These are phyloP conservation scores for Bemisia tabaci DNA, from an alignment of 1,140 invertebrate genomes.

Conservation along the genomic window DNA sequence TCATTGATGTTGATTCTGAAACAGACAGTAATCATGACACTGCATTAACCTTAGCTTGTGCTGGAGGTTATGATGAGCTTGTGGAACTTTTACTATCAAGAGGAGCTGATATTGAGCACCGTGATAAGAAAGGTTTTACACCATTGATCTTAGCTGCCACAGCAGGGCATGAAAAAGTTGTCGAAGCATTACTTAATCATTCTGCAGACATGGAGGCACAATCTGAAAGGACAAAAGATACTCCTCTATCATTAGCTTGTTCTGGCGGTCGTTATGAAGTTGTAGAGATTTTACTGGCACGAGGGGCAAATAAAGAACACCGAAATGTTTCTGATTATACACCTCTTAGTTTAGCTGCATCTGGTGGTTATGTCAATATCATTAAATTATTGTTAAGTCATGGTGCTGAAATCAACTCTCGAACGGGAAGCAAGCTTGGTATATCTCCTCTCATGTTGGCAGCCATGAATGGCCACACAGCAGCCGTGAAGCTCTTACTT, in stretches of 20 bases:
- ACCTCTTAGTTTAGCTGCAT: conserved; percentile 91
- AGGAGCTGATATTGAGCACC: conserved; percentile 90
- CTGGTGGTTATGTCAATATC: conserved; percentile 97
- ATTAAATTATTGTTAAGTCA: conserved; percentile 83
- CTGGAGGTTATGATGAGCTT: conserved; percentile 90
- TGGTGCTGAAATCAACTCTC: conserved; percentile 96
- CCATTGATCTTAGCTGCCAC: conserved; percentile 94
- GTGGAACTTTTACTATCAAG: conserved; percentile 79
- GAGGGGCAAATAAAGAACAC: conserved; percentile 95
- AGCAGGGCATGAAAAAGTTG: conserved; percentile 88
- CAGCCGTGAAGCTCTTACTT: conserved; percentile 74
- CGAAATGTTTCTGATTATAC: conserved; percentile 99
- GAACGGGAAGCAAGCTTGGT: conserved; percentile 90
- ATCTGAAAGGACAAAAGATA: conserved; percentile 97
- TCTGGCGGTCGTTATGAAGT: conserved; percentile 93
- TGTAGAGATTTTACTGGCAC: conserved; percentile 78
- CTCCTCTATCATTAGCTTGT: conserved; percentile 91
- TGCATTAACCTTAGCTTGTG: conserved; percentile 90
- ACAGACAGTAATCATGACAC: conserved; percentile 98
- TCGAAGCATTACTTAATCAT: conserved; percentile 84
- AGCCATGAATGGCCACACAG: conserved; percentile 98
- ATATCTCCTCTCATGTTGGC: conserved; percentile 98
- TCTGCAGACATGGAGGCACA: conserved; percentile 94
- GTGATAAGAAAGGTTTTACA: conserved; percentile 98
- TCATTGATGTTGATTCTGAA: conserved; percentile 86